phyloP scores from a whole-genome alignment of 1,140 invertebrate genomes.

The Cephus cinctus region DNA sequence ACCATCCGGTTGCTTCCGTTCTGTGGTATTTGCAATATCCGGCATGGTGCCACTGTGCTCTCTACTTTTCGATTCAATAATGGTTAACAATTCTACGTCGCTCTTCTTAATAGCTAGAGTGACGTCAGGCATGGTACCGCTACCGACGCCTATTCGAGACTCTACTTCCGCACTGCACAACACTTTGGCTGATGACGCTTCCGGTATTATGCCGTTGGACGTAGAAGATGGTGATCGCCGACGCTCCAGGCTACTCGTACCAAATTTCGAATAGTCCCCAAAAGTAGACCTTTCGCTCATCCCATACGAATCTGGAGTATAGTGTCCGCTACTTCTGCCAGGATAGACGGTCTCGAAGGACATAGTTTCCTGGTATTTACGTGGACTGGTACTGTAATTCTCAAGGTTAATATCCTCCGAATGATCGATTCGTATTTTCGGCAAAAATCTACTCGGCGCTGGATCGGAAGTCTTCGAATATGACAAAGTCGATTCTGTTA shows the following conservation, averaged over 20 bases:
- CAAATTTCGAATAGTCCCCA: slow-evolving; percentile 21
- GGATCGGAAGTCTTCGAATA: slow-evolving; percentile 35
- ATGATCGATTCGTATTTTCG: slow-evolving; percentile 43
- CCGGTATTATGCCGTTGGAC: no score
- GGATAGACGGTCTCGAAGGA: slow-evolving; percentile 1
- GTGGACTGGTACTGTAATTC: slow-evolving; percentile 46
- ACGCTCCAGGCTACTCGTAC: slow-evolving; percentile 12
- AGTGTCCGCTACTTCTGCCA: slow-evolving; percentile 8
- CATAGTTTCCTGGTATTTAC: slow-evolving; percentile 44
- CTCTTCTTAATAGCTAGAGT: slow-evolving; percentile 43
- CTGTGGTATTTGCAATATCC: slow-evolving; percentile 49
- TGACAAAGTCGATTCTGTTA: slow-evolving; percentile 29
- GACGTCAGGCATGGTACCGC: slow-evolving; percentile 48
- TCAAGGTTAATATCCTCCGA: slow-evolving; percentile 48
- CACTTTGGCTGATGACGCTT: slow-evolving; percentile 35
- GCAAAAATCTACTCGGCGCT: slow-evolving; percentile 26
- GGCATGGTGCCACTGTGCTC: slow-evolving; percentile 40
- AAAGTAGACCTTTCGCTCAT: slow-evolving; percentile 26
- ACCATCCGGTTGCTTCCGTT: slow-evolving; percentile 50
- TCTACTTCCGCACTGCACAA: slow-evolving; percentile 48
- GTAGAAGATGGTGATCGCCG: no score
- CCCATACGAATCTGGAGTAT: slow-evolving; percentile 19
- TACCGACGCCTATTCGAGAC: slow-evolving; percentile 33
- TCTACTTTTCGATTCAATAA: slow-evolving; percentile 16
- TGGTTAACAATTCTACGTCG: slow-evolving; percentile 24